Evolutionary conservation across 1,140 invertebrate genomes (phyloP).

Genomic region (Hypothenemus hampei): DNA sequence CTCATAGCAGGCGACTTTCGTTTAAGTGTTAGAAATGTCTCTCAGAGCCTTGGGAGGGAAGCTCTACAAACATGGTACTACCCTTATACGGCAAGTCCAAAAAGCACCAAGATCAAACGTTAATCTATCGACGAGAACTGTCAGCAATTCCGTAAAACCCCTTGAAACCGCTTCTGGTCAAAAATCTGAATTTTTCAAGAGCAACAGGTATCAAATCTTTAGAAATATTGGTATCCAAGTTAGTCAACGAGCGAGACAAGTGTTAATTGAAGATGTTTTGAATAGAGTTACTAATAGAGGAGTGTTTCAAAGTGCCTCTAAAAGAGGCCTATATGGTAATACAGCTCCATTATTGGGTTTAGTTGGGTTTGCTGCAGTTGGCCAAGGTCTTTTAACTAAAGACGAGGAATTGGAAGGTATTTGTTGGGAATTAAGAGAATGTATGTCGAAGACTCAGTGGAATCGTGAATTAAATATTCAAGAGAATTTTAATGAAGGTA

Average conservation of each 20-base stretch:
- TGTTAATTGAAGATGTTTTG: conserved; percentile 65
- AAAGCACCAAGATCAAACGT: conserved; percentile 26
- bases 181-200: conserved; percentile 5
- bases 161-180: conserved; percentile 35
- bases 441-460: conserved; percentile 58
- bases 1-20: no score
- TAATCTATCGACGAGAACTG: conserved; percentile 36
- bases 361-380: conserved; percentile 69
- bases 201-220: conserved; percentile 33
- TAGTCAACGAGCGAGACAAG: conserved; percentile 54
- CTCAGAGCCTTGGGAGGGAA: conserved; percentile 38
- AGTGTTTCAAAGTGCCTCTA: conserved; percentile 56
- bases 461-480: conserved; percentile 51
- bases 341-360: conserved; percentile 70
- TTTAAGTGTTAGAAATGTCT: conserved; percentile 45
- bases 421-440: conserved; percentile 73
- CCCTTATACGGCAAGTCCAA: conserved; percentile 34
- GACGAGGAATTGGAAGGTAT: conserved; percentile 75
- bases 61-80: conserved; percentile 44
- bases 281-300: conserved; percentile 64
- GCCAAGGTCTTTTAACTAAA: conserved; percentile 68
- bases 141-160: conserved; percentile 39
- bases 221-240: conserved; percentile 52
- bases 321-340: conserved; percentile 61
- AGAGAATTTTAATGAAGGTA: conserved; percentile 43